Evolutionary conservation across 2,888 invertebrate genomes (phyloP).

Genomic region (Clusia tigrina): DNA sequence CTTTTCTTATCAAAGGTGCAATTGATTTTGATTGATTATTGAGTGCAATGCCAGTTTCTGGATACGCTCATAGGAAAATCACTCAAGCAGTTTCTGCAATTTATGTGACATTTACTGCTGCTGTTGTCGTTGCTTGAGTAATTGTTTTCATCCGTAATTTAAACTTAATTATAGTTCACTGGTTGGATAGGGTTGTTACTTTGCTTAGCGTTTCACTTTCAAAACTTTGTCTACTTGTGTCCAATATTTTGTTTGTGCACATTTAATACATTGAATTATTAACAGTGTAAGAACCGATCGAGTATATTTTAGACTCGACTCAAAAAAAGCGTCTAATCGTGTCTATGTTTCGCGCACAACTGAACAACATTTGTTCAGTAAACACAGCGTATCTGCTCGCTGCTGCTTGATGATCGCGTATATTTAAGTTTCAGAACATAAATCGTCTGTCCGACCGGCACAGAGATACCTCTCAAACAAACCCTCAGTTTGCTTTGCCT

Average conservation of each 20-base stretch:
- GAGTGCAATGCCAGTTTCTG: background rate
- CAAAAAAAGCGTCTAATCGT: constrained; percentile 41
- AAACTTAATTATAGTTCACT: no score
- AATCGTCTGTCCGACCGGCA: no score
- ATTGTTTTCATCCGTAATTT: no score
- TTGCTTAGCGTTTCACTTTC: no score
- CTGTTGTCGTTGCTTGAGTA: no score
- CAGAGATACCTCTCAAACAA: no score
- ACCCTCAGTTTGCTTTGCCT: no score
- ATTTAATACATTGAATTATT: background rate
- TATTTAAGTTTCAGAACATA: background rate
- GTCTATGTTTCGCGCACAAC: constrained; percentile 47
- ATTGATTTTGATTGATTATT: background rate
- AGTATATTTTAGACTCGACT: background rate
- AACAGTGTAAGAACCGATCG: background rate
- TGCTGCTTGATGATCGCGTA: background rate
- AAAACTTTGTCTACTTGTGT: no score
- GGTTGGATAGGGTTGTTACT: no score
- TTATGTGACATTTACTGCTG: no score
- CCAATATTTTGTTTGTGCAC: background rate
- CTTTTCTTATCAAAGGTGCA: background rate
- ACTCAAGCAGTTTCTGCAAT: no score
- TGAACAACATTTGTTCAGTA: constrained; percentile 39
- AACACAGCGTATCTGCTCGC: background rate
- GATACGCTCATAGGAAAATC: no score